Percentiles rank a stretch among this genome's conserved stretches.
phyloP scores from a whole-genome alignment of 1,140 invertebrate genomes.

The Drosophila burlai region DNA sequence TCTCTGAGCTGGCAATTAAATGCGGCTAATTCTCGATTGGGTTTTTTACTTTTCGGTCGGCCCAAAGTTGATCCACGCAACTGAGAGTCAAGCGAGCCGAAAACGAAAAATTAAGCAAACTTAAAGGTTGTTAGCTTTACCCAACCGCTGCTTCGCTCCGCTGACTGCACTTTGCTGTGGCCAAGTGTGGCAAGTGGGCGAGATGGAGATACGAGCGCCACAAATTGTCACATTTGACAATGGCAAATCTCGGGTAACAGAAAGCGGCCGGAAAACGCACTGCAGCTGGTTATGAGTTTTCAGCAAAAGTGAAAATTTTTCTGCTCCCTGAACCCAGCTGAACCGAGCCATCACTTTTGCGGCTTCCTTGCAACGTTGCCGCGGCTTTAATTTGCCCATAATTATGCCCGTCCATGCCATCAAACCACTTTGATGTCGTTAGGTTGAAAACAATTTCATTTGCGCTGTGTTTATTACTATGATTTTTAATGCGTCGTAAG shows the following conservation, averaged over 20 bases:
- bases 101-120: constrained; percentile 48
- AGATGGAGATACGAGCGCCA: constrained; percentile 13
- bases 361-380: constrained; percentile 45
- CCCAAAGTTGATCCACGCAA: constrained; percentile 39
- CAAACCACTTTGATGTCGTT: constrained; percentile 32
- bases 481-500: constrained; percentile 1
- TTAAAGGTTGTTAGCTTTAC: constrained; percentile 70
- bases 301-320: constrained; percentile 81
- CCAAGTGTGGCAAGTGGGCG: constrained; percentile 30
- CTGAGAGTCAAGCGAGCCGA: constrained; percentile 7
- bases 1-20: constrained; percentile 52
- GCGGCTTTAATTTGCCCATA: constrained; percentile 19
- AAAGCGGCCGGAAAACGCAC: constrained; percentile 41
- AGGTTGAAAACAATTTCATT: constrained; percentile 35
- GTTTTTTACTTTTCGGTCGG: not conserved
- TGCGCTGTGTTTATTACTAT: constrained; percentile 11
- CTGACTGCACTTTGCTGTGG: constrained; percentile 36
- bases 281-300: constrained; percentile 46
- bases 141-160: constrained; percentile 42
- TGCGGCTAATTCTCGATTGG: constrained; percentile 65
- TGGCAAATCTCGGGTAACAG: constrained; percentile 43
- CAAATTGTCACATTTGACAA: constrained; percentile 65
- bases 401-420: constrained; percentile 31
- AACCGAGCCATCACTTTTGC: constrained; percentile 53
- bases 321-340: constrained; percentile 48